Base-by-base conservation (phyloP, 2,113 vertebrate genomes). In the Corapipo altera region DNA sequence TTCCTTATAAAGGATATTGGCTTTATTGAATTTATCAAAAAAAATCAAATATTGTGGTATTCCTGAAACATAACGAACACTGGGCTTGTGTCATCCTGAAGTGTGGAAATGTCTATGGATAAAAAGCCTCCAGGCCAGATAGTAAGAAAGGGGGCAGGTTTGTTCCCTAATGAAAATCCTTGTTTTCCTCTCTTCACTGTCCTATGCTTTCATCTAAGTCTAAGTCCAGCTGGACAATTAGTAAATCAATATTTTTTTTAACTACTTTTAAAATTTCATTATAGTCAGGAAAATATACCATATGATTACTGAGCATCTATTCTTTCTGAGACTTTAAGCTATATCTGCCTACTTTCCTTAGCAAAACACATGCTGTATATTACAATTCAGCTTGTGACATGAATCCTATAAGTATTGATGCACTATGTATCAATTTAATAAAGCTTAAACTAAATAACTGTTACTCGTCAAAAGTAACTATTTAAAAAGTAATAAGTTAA, bases 241-340 rank as follows among this genome's bases (percentile, higher is more conserved):
- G 4, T 8, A 48, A 30, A 28, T 27, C 1, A 32, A 2, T 43
- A 35, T 1, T 4, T 35, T 62, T 85, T 44, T 39, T 1, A 1
- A 54, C 22, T 78, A 0, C 9, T 69, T 92, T 87, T 51, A 79
- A 79, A 93, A 78, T 86, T 65, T 81, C 46, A 30, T 51, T 52
- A 37, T 24, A 69, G 6, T 62, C n/a, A 74, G 27, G 19, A 91
- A 70, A 90, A 55, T 70, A 66, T 24, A 71, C 33, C 4, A 17
- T 28, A 49, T 51, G 30, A 41, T 39, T 93, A 76, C 22, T 80
- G 23, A 73, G 6, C 15, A n/a, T 69, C 37, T 88, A 49, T 5
- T 77, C 7, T 16, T 67, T 19, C 32, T 61, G 37, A 57, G 13
- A 69, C n/a, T 87, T 92, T 79, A 26, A 48, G 39, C 58, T 89